Evolutionary conservation across 1,140 invertebrate species (phyloP), one percentile per base, ranked within the genome.

Genomic region (Zaprionus vittiger): DNA sequence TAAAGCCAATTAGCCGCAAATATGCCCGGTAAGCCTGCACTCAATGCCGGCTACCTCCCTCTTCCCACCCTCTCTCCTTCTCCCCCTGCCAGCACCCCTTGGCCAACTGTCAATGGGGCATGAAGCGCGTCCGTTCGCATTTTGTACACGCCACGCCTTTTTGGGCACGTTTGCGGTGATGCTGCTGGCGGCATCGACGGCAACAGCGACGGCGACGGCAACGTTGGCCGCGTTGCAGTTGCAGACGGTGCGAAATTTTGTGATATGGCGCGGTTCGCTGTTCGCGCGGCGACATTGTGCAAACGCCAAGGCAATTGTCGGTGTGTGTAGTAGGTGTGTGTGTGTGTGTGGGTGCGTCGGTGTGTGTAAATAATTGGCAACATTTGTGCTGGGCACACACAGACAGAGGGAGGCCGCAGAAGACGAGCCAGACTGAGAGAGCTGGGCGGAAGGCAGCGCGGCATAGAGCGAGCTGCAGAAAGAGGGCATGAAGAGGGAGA

Each of bases 1-100:
- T 89, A 84, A 89, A 90, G 84, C 84, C 84, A 90, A 89, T 89
- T 89, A 89, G 81, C 84, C 85, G 84, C 84, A 89, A 89, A 89
- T 90, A 89, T 90, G 81, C 75, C 81, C 84, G 85, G 85, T 90
- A 90, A 84, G 76, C 78, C 74, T 34, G 44, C 37, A 44, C 67
- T 63, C 69, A 54, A 22, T 9, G n/a, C n/a, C 20, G 17, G 9
- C n/a, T 1, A 1, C 2, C 41, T 9, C 22, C 34, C 41, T 60
- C 26, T n/a, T 7, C 12, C 37, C 14, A 15, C 12, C 24, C 15
- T 5, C 1, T 2, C 2, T 28, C 11, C n/a, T 38, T 47, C 31
- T 15, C 63, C 26, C 31, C 34, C 26, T 9, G 0, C 14, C 17
- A 4, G 5, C 14, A 14, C 24, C 11, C 44, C 24, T 44, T 17